Percentiles rank a stretch among this genome's conserved stretches.
Conservation (phyloP, 2,888 invertebrate genomes). For the Agrilus mali region DNA sequence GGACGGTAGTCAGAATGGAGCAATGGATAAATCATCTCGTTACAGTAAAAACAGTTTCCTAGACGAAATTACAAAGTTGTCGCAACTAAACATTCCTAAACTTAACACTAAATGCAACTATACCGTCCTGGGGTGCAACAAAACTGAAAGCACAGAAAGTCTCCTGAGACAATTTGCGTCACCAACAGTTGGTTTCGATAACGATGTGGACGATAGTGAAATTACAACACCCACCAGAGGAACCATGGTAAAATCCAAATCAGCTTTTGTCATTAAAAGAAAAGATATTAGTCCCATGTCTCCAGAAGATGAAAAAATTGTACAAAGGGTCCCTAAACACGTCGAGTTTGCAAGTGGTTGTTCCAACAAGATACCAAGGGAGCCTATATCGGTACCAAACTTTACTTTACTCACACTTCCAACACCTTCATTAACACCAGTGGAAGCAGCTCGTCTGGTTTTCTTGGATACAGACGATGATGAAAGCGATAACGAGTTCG, state of each 20-base stretch:
- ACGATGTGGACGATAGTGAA: constrained; percentile 22
- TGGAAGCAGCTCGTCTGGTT: constrained; percentile 54
- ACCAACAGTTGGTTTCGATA: constrained; percentile 19
- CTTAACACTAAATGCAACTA: constrained; percentile 57
- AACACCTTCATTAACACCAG: constrained; percentile 52
- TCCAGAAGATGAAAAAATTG: constrained; percentile 18
- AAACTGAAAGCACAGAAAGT: constrained; percentile 55
- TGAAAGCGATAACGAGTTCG: constrained; percentile 29
- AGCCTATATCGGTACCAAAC: constrained; percentile 64
- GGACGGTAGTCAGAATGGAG: constrained; percentile 28
- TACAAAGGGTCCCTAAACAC: constrained; percentile 19
- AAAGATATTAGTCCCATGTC: constrained; percentile 27
- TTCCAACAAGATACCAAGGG: constrained; percentile 41
- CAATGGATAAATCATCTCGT: constrained; percentile 18
- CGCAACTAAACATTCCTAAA: constrained; percentile 54
- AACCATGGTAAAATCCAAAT: constrained; percentile 43
- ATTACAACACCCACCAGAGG: constrained; percentile 27
- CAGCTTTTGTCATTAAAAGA: constrained; percentile 42
- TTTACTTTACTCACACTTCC: constrained; percentile 49
- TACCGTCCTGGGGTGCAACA: constrained; percentile 46
- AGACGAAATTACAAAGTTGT: constrained; percentile 57
- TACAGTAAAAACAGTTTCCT: constrained; percentile 35
- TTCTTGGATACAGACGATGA: constrained; percentile 60
- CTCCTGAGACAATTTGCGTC: constrained; percentile 33
- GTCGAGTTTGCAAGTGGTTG: constrained; percentile 31